phyloP scores from a whole-genome alignment of 1,140 invertebrate genomes.

The Hyphantria cunea region DNA sequence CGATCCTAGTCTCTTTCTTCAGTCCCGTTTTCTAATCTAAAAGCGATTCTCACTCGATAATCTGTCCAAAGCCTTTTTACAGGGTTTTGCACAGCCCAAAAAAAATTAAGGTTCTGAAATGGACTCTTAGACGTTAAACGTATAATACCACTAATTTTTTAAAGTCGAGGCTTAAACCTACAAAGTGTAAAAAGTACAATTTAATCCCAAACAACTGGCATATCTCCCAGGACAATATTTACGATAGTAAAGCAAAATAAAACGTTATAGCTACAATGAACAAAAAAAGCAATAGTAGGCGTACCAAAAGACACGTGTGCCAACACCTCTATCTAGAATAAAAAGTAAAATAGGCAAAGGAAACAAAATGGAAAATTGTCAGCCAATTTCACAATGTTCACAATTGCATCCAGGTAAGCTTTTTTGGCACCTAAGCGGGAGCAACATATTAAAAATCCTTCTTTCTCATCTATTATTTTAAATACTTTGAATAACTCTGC shows the following conservation, averaged over 20 bases:
- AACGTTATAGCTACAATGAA: neutral
- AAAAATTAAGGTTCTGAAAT: too few species aligned
- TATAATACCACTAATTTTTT: neutral
- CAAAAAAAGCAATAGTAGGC: neutral
- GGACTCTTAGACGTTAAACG: too few species aligned
- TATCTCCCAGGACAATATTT: neutral
- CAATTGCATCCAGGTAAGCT: constrained; percentile 11
- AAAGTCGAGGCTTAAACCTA: neutral
- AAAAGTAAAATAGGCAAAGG: constrained; percentile 8
- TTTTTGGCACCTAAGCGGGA: constrained; percentile 3
- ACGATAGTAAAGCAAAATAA: neutral
- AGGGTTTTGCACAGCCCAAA: too few species aligned
- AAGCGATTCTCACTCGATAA: too few species aligned
- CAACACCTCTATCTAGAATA: neutral
- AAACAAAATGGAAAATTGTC: constrained; percentile 10
- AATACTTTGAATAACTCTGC: constrained; percentile 3
- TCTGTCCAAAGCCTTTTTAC: too few species aligned
- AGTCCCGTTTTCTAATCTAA: too few species aligned
- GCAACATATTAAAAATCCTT: constrained; percentile 7
- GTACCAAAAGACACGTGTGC: neutral
- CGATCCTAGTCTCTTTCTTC: too few species aligned
- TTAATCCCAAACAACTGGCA: neutral
- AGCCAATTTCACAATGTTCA: constrained; percentile 15
- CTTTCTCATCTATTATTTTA: constrained; percentile 3
- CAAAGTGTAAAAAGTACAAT: neutral